Conservation (phyloP, 2,888 invertebrate species). For the Calliopum simillimum region DNA sequence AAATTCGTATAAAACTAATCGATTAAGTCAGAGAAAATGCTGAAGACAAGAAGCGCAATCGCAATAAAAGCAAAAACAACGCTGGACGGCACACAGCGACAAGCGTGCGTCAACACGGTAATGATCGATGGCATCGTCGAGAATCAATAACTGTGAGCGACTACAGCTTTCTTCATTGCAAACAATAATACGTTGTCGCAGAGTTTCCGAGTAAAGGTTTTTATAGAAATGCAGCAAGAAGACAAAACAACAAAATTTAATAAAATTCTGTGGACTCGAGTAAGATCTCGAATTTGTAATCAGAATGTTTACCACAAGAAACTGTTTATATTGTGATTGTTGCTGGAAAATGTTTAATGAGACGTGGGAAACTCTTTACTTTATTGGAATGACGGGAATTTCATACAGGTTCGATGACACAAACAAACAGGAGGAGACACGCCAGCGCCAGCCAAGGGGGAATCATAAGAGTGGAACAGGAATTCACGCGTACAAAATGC, state of each 20-base stretch:
- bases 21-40: constrained; percentile 43
- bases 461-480: constrained; percentile 11
- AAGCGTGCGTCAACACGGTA: constrained; percentile 36
- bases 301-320: constrained; percentile 27
- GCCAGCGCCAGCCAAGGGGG: constrained; percentile 26
- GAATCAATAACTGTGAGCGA: constrained; percentile 39
- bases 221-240: constrained; percentile 15
- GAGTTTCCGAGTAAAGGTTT: constrained; percentile 15
- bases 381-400: constrained; percentile 31
- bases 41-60: constrained; percentile 29
- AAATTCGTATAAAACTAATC: constrained; percentile 54
- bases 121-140: constrained; percentile 45
- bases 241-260: constrained; percentile 37
- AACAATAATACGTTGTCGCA: constrained; percentile 7
- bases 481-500: constrained; percentile 32
- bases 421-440: constrained; percentile 21
- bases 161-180: constrained; percentile 13
- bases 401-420: background rate
- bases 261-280: constrained; percentile 41
- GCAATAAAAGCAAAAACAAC: background rate
- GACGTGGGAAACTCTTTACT: constrained; percentile 52
- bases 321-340: constrained; percentile 34
- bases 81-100: constrained; percentile 1
- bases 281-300: constrained; percentile 45
- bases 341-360: constrained; percentile 57